These are phyloP conservation scores for Megaceryle alcyon DNA, from an alignment of 2,797 vertebrate genomes.

Conservation along the genomic window DNA sequence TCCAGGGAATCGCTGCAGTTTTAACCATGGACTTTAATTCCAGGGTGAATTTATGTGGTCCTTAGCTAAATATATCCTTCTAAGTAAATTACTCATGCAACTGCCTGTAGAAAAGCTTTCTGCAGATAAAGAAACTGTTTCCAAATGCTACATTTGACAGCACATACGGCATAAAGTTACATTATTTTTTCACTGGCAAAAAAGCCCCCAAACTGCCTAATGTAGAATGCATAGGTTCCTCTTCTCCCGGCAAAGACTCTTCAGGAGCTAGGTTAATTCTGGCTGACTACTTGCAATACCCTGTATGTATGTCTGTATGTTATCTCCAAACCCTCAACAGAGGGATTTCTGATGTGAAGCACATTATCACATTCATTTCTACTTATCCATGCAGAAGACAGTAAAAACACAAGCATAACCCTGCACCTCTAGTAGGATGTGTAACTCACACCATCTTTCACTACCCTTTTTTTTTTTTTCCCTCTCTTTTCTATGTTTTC, in stretches of 20 bases:
- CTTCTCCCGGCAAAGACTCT: neutral
- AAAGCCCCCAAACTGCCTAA: neutral
- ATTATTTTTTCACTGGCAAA: conserved; percentile 42
- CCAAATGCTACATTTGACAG: conserved; percentile 45
- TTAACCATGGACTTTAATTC: conserved; percentile 72
- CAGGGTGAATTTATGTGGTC: conserved; percentile 64
- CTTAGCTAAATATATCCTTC: conserved; percentile 72
- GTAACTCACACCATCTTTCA: conserved; percentile 38
- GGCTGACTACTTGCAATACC: neutral
- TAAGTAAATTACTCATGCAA: conserved; percentile 75
- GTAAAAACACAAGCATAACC: conserved; percentile 51
- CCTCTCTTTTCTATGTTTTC: conserved; percentile 48
- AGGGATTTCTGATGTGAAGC: conserved; percentile 49
- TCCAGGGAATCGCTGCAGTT: conserved; percentile 50
- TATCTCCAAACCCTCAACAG: conserved; percentile 37
- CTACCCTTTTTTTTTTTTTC: neutral
- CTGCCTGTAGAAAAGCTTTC: conserved; percentile 62
- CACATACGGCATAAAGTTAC: conserved; percentile 63
- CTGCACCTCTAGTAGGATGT: conserved; percentile 26
- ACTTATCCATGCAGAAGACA: conserved; percentile 66
- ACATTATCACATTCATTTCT: conserved; percentile 29
- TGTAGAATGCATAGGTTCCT: neutral
- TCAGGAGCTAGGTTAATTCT: neutral
- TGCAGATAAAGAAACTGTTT: conserved; percentile 55
- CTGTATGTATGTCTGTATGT: neutral